These are phyloP conservation scores for Drosophila albomicans DNA, from an alignment of 1,140 invertebrate species.

Conservation along the genomic window DNA sequence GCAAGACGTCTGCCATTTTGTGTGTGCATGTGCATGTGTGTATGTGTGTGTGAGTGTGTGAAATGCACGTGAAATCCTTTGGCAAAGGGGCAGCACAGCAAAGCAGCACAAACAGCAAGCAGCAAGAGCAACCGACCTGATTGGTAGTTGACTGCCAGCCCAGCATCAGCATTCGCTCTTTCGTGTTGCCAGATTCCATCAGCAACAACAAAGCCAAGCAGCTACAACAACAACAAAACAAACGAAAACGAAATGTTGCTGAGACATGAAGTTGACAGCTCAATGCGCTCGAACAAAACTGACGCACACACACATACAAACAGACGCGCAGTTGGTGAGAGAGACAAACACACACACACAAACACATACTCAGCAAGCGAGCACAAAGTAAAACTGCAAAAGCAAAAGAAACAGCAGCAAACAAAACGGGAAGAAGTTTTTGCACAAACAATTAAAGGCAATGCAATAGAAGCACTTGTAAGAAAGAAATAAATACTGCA, in stretches of 20 bases:
- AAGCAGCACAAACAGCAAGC: no score
- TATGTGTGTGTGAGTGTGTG: slow-evolving; percentile 35
- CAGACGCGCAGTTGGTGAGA: slow-evolving; percentile 7
- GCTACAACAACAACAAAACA: slow-evolving; percentile 52
- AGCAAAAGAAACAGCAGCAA: slow-evolving; percentile 42
- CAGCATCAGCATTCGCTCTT: slow-evolving; percentile 48
- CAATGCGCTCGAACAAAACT: slow-evolving; percentile 81
- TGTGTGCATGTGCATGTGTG: slow-evolving; percentile 27
- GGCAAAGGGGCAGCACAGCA: slow-evolving; percentile 63
- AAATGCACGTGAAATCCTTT: slow-evolving; percentile 77
- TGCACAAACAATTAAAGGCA: slow-evolving; percentile 27
- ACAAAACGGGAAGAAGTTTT: slow-evolving; percentile 26
- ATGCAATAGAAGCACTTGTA: slow-evolving; percentile 25
- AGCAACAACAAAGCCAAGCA: slow-evolving; percentile 60
- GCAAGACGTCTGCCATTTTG: slow-evolving; percentile 80
- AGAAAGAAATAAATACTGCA: neutral
- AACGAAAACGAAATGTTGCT: slow-evolving; percentile 80
- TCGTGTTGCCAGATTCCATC: slow-evolving; percentile 71
- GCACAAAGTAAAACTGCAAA: slow-evolving; percentile 43
- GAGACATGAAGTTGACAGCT: slow-evolving; percentile 83
- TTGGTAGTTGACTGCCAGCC: slow-evolving; percentile 72
- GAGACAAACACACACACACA: slow-evolving; percentile 31
- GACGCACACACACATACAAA: slow-evolving; percentile 31
- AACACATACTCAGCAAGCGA: slow-evolving; percentile 18
- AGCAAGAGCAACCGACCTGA: slow-evolving; percentile 69